A percentile compares a stretch with the other conserved stretches of the same genome.
These are phyloP conservation scores for Melieria omissa DNA, from an alignment of 2,888 invertebrate species.

Conservation along the genomic window DNA sequence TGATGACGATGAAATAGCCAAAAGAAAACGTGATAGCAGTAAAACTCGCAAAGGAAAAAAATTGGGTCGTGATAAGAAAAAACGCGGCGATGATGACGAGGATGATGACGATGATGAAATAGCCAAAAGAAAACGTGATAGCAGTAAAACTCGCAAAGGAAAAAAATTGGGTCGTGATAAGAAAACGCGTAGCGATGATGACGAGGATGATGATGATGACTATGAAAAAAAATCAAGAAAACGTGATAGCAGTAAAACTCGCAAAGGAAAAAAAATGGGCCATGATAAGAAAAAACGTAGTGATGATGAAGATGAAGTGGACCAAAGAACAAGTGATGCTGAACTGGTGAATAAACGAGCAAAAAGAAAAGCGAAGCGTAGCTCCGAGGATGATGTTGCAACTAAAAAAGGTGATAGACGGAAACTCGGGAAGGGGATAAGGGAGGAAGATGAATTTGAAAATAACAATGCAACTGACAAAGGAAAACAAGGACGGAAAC, in stretches of 20 bases:
- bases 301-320: neutral
- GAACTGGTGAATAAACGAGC: too few relatives aligned
- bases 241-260: neutral
- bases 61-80: too few relatives aligned
- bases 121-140: neutral
- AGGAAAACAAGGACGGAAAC: constrained; percentile 8
- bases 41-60: too few relatives aligned
- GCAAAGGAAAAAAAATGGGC: constrained; percentile 12
- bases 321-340: too few relatives aligned
- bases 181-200: constrained; percentile 8
- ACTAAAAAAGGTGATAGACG: constrained; percentile 17
- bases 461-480: neutral
- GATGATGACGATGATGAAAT: neutral
- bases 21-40: constrained; percentile 21
- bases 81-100: neutral
- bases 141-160: constrained; percentile 12
- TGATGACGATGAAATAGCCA: constrained; percentile 2
- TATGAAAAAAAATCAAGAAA: constrained; percentile 8
- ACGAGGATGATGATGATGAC: constrained; percentile 10
- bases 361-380: too few relatives aligned
- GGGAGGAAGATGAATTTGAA: neutral
- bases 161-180: constrained; percentile 22
- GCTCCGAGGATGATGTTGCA: too few relatives aligned
- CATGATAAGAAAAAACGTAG: neutral
- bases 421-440: constrained; percentile 13